phyloP scores from a whole-genome alignment of 2,797 vertebrate genomes.

The Spinibarbus caldwelli region DNA sequence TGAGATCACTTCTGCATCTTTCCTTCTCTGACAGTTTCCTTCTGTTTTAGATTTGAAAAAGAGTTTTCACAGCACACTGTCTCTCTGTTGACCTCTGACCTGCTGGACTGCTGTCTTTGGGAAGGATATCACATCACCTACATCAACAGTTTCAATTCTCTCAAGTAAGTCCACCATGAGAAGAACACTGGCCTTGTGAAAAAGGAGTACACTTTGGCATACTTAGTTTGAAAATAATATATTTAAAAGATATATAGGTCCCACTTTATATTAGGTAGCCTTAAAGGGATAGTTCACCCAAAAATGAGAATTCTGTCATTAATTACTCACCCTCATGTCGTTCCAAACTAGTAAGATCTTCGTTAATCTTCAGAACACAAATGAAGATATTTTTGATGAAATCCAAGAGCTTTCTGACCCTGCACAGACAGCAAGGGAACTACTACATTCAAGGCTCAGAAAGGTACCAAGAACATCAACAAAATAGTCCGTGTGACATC shows the following conservation, averaged over 20 bases:
- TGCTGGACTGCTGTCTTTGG: constrained; percentile 61
- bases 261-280: too few relatives aligned
- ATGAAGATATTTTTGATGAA: too few relatives aligned
- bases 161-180: constrained; percentile 70
- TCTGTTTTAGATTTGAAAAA: constrained; percentile 71
- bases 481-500: too few relatives aligned
- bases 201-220: neutral
- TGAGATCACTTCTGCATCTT: neutral
- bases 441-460: too few relatives aligned
- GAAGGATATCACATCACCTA: constrained; percentile 71
- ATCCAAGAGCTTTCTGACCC: too few relatives aligned
- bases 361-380: too few relatives aligned
- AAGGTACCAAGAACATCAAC: too few relatives aligned
- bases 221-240: neutral
- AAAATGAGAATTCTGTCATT: too few relatives aligned
- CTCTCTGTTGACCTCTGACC: constrained; percentile 49
- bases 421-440: too few relatives aligned
- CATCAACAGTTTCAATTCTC: constrained; percentile 73
- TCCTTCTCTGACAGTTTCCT: constrained; percentile 16
- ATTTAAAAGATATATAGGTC: neutral
- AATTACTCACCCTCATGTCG: too few relatives aligned
- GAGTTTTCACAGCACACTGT: constrained; percentile 64
- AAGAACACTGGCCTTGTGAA: neutral
- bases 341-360: too few relatives aligned
- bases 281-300: too few relatives aligned